Evolutionary conservation across 2,113 vertebrate species (phyloP).

Genomic region (Apteryx owenii): DNA sequence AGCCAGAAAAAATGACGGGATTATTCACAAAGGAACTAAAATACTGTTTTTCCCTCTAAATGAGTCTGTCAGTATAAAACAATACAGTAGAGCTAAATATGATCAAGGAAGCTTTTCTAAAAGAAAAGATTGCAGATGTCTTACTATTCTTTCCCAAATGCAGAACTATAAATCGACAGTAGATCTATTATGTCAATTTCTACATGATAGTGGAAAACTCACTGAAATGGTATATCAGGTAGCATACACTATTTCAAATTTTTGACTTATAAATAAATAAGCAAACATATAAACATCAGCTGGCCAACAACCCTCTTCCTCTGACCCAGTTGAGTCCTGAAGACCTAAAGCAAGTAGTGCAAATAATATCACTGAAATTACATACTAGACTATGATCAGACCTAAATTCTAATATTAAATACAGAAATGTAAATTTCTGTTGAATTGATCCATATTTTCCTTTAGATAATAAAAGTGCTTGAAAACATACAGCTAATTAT

Average conservation of each 20-base stretch:
- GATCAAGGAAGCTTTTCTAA: slow-evolving; percentile 13
- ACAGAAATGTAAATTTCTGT: neutral
- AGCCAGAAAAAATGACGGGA: neutral
- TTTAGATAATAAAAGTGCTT: neutral
- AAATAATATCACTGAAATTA: neutral
- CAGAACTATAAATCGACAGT: neutral
- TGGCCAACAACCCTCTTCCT: neutral
- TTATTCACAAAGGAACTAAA: slow-evolving; percentile 34
- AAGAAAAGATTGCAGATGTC: neutral
- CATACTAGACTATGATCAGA: neutral
- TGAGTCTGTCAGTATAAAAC: slow-evolving; percentile 18
- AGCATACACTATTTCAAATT: neutral
- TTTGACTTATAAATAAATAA: neutral
- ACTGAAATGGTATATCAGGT: neutral
- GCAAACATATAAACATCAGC: neutral
- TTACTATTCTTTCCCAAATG: neutral
- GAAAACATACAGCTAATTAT: neutral
- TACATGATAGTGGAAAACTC: neutral
- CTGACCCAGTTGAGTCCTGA: neutral
- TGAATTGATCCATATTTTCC: neutral
- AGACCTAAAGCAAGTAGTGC: neutral
- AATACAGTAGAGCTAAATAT: slow-evolving; percentile 3
- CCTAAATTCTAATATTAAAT: neutral
- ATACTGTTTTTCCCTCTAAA: slow-evolving; percentile 23
- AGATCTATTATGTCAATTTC: neutral